Percentiles rank a stretch among this genome's conserved stretches.
Conservation (phyloP, 30 jellyfish, hydroid and myxozoan genomes). For the Chrysaora quinquecirrha region DNA sequence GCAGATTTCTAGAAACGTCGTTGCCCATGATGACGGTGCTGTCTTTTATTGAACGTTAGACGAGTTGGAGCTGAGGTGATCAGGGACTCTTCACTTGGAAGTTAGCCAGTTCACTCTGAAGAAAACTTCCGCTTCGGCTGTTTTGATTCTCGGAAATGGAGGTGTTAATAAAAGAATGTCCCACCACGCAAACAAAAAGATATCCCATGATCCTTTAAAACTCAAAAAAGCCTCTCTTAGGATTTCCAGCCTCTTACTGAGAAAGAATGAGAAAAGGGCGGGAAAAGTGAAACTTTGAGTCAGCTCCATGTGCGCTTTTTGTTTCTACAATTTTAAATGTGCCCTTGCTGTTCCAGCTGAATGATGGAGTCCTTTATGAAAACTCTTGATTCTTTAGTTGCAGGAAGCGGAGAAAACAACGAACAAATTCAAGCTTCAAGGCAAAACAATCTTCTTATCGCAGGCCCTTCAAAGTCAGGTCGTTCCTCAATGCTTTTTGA, state of each 20-base stretch:
- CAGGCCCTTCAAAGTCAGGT: conserved; percentile 49
- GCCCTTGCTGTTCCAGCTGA: no score
- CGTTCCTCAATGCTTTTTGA: conserved; percentile 53
- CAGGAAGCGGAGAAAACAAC: no score
- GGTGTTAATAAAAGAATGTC: background rate
- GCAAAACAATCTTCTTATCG: conserved; percentile 39
- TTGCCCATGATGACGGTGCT: conserved; percentile 54
- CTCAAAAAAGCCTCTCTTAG: no score
- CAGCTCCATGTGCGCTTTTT: no score
- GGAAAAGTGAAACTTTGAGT: no score
- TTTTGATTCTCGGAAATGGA: background rate
- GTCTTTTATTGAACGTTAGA: background rate
- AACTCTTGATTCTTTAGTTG: no score
- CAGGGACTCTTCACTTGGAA: background rate
- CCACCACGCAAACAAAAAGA: background rate
- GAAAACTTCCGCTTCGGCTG: background rate
- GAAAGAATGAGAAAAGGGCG: no score
- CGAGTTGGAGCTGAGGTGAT: background rate
- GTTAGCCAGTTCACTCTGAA: no score
- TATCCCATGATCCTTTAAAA: no score
- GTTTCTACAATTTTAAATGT: no score
- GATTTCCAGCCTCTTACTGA: background rate
- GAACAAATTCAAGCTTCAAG: no score
- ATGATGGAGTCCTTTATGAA: no score
- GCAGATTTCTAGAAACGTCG: conserved; percentile 38